Base-by-base conservation (phyloP, 1,140 invertebrate species). In the Drosophila tristis region DNA sequence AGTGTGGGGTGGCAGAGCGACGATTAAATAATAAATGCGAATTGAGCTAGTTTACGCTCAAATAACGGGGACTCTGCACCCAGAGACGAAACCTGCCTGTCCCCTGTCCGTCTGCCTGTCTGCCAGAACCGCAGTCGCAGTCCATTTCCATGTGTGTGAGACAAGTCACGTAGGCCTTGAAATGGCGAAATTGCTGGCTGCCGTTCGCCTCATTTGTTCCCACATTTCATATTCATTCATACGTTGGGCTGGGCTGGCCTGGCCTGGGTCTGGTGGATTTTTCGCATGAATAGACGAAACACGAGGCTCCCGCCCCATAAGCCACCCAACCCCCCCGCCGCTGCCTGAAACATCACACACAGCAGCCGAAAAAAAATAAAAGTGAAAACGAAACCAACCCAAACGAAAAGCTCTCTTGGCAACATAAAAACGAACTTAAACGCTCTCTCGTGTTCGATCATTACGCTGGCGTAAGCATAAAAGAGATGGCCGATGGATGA, bases 91-190 rank as follows among this genome's bases (percentile, higher is more conserved):
- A 56, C 43, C 62, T 45, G 48, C 54, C 58, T 42, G 51, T 65
- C 20, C 54, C 75, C 59, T 16, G 62, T 64, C 44, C 58, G 31
- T 35, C 31, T 35, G 31, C 3, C 31, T 35, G 31, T 35, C 61
- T 57, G 61, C 11, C 49, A 45, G 53, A 68, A 60, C 48, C 74
- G 50, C 47, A 67, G 58, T 58, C 63, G 62, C 71, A 71, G 64
- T 68, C 60, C 23, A 74, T 65, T 74, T 44, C 54, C 54, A 51
- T 86, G 82, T 86, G 82, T 80, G 81, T 86, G 82, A 86, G 82
- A 87, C 78, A 72, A 87, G 82, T 86, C 82, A 86, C 82, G 82
- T 86, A 86, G 82, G 82, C 82, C 82, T 86, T 86, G 82, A 86
- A 86, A 78, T 71, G 61, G 82, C 68, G 59, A 87, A 80, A 78